Evolutionary conservation across 92 coral and sea anemone genomes (phyloP), one percentile per base, ranked within the genome.

Genomic region (Palythoa caribaeorum): DNA sequence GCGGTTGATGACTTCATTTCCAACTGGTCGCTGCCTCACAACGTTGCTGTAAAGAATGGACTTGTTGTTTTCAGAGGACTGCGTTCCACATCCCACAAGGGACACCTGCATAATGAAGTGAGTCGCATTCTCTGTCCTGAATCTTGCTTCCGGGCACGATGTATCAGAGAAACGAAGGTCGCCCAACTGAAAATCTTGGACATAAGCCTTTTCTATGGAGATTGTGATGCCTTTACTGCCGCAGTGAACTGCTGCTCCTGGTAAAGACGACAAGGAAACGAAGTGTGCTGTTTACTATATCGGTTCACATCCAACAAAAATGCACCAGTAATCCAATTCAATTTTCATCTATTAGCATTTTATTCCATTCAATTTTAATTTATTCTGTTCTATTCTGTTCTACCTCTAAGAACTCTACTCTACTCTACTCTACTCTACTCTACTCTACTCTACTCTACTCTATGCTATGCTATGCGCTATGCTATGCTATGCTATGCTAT

Each of bases 11-110:
- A 81, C 86, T 6, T 81, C 86, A 7, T 81, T 81, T 10, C 13
- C 76, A 39, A 81, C 76, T 21, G 86, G 86, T 66, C 86, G 66
- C 76, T 81, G 76, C 16, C 86, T 81, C 44, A 81, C 86, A 13
- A 11, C 47, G 76, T 81, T 81, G 48, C 86, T 81, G 86, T 81
- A 81, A 39, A 81, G 44, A 66, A 81, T 81, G 0, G 86, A 65
- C 60, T 14, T 21, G 37, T 66, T 44, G 59, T 28, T 81, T 28
- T 81, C 74, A 50, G 57, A 39, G 55, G 75, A 44, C n/a, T 66
- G 13, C 38, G 86, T 81, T 51, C 86, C 86, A 81, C 86, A 81
- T 6, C 66, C 52, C 73, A 81, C 86, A 62, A 81, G 55, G 2
- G 86, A 60, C 11, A 50, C 86, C 62, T 10, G 47, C 13, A 81